Evolutionary conservation across 1,140 invertebrate genomes (phyloP).

Genomic region (Drosophila melanica): DNA sequence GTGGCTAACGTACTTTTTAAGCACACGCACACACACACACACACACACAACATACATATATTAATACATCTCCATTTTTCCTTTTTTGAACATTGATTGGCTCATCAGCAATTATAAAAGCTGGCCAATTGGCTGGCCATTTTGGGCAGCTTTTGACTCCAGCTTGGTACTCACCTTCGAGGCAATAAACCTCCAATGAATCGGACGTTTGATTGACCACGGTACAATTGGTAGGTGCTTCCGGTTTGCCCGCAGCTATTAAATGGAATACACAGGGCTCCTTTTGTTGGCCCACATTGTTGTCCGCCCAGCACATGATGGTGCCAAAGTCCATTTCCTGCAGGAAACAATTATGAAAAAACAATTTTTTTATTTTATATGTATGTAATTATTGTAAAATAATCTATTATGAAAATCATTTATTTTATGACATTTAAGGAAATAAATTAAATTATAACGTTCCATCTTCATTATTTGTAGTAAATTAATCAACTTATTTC

Average conservation of each 20-base stretch:
- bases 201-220: constrained; percentile 92
- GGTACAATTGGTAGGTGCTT: constrained; percentile 91
- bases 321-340: constrained; percentile 89
- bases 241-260: constrained; percentile 91
- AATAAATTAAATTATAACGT: constrained; percentile 17
- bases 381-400: background rate
- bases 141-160: constrained; percentile 20
- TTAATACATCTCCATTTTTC: background rate
- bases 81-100: constrained; percentile 67
- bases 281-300: constrained; percentile 87
- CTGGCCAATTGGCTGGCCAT: constrained; percentile 61
- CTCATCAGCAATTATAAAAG: constrained; percentile 77
- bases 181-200: constrained; percentile 90
- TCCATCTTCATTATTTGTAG: constrained; percentile 14
- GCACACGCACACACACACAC: constrained; percentile 27
- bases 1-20: constrained; percentile 21
- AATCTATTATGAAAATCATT: background rate
- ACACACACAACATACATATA: constrained; percentile 7
- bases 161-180: constrained; percentile 84
- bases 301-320: constrained; percentile 88
- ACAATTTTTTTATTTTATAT: background rate
- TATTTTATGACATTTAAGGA: background rate
- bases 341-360: constrained; percentile 28
- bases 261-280: constrained; percentile 90
- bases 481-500: constrained; percentile 33